Base-by-base conservation (phyloP, 30 jellyfish, hydroid and myxozoan genomes). In the Phacellophora camtschatica region DNA sequence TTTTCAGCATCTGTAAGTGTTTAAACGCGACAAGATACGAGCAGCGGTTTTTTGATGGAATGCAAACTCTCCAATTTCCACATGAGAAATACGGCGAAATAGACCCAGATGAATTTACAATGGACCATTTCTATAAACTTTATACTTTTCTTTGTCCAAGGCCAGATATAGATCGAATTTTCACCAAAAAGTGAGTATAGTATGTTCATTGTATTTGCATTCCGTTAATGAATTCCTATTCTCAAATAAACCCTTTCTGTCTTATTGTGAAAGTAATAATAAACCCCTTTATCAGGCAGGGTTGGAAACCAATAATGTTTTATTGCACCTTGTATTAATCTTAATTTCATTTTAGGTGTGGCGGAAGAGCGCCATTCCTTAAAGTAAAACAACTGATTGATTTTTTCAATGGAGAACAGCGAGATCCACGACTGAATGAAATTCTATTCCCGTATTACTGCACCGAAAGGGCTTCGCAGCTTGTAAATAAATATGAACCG, bases 361-460 rank as follows among this genome's bases (percentile, higher is more conserved):
- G 97, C 28, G 91, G 91, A 35, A 79, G 89, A 61, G 85, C 95
- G 28, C 96, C 95, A 32, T 93, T 78, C 49, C 51, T 93, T 49
- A 80, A 90, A 31, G 35, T 74, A 16, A 85, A 86, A 20, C 99
- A 93, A 63, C 72, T 93, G 39, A 96, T 93, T 10, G 88, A 86
- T 34, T 93, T 93, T 49, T 59, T 93, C 19, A 93, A 93, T 58
- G 90, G 54, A n/a, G 96, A 83, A 23, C 99, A 93, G 54, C 78
- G 99, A 11, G 99, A 93, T 61, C 99, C 97, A 2, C 90, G 99
- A 30, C 85, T 93, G 58, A 93, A 93, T 57, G 99, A 93, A 55
- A 93, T 86, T 4, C 61, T 93, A 13, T 86, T 69, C 58, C 99
- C 99, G 4, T 86, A 33, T 34, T 93, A 56, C 77, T 57, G 85